A percentile compares a stretch with the other conserved stretches of the same genome.
phyloP scores from a whole-genome alignment of 92 coral and sea anemone species.

The Heliopora coerulea region DNA sequence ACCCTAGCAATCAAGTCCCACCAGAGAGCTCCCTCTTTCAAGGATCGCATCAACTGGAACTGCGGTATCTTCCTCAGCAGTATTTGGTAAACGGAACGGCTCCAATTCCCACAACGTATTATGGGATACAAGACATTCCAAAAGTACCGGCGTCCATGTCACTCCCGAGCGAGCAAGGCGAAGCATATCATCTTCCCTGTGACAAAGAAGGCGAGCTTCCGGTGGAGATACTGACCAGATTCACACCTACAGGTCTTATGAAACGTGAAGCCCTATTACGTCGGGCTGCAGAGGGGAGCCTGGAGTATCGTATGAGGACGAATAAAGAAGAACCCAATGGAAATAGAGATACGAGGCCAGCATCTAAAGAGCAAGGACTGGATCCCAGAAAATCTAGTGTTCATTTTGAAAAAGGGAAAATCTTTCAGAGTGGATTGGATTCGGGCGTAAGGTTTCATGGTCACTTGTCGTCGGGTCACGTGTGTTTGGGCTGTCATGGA shows the following conservation, averaged over 20 bases:
- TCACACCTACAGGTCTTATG: conserved; percentile 45
- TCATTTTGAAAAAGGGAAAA: background rate
- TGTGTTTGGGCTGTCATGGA: conserved; percentile 39
- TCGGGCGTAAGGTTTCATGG: background rate
- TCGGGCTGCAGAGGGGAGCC: conserved; percentile 53
- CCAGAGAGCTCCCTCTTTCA: background rate
- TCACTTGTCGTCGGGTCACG: conserved; percentile 23
- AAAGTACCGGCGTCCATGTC: background rate
- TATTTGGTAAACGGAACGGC: conserved; percentile 24
- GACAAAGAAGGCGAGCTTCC: conserved; percentile 7
- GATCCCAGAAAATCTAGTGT: background rate
- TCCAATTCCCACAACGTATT: conserved; percentile 24
- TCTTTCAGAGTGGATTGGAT: background rate
- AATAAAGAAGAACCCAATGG: background rate
- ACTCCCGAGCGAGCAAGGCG: background rate
- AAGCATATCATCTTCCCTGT: background rate
- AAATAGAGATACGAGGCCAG: background rate
- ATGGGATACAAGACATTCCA: conserved; percentile 23
- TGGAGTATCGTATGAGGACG: conserved; percentile 14
- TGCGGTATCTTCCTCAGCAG: conserved; percentile 22
- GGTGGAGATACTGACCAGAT: conserved; percentile 14
- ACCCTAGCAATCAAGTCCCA: background rate
- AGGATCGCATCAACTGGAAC: conserved; percentile 6
- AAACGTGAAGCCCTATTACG: conserved; percentile 58
- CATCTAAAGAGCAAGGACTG: background rate